phyloP scores from a whole-genome alignment of 2,113 vertebrate genomes.

The Chaenogobius annularis region DNA sequence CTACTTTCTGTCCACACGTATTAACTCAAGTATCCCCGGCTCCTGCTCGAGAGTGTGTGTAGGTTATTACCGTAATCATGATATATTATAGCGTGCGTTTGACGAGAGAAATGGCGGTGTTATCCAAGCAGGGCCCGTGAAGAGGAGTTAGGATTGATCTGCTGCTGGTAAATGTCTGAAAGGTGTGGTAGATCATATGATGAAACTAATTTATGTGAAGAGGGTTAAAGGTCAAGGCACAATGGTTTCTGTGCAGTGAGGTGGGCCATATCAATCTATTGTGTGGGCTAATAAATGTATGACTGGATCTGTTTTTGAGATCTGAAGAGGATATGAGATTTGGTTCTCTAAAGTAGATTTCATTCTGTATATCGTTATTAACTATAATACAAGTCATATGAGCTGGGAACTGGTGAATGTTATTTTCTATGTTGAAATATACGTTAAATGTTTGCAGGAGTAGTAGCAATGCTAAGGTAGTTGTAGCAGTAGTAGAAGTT shows the following conservation, averaged over 20 bases:
- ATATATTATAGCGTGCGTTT: slow-evolving; percentile 9
- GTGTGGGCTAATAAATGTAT: neutral
- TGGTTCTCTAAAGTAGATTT: neutral
- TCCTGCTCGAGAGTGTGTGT: slow-evolving; percentile 38
- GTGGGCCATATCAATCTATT: slow-evolving; percentile 1
- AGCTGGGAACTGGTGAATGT: neutral
- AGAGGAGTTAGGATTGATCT: slow-evolving; percentile 10
- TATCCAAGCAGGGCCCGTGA: neutral
- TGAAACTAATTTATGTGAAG: slow-evolving; percentile 3
- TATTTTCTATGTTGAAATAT: neutral
- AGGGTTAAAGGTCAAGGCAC: neutral
- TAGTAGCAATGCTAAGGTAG: neutral
- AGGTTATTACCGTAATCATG: slow-evolving; percentile 19
- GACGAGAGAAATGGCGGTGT: neutral
- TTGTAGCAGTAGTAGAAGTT: neutral
- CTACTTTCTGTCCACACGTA: slow-evolving; percentile 9
- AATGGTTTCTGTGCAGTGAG: slow-evolving; percentile 1
- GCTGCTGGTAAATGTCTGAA: slow-evolving; percentile 5
- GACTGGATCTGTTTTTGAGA: neutral
- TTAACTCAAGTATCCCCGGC: slow-evolving; percentile 16
- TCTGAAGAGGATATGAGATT: neutral
- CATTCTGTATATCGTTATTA: neutral
- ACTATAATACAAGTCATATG: neutral
- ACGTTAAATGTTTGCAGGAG: neutral
- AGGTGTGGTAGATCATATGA: slow-evolving; percentile 3